Conservation (phyloP, 1,140 invertebrate genomes). For the Maniola jurtina region DNA sequence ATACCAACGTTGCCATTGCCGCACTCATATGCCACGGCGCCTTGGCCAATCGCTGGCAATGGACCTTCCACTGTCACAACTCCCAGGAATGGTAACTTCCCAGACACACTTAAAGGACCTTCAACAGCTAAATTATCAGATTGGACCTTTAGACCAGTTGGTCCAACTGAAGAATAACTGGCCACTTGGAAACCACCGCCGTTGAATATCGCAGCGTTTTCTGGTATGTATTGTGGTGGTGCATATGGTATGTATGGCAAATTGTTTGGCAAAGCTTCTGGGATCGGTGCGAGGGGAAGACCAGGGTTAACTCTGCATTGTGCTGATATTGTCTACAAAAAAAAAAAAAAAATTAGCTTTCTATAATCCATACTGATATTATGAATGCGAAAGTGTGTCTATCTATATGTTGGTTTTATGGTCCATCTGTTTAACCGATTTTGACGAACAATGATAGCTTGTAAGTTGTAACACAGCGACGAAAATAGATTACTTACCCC, state of each 20-base stretch:
- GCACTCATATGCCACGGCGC: constrained; percentile 39
- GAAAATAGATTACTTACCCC: no score
- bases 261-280: neutral
- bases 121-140: constrained; percentile 40
- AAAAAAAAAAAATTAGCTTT: neutral
- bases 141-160: constrained; percentile 34
- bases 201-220: constrained; percentile 10
- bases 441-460: no score
- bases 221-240: neutral
- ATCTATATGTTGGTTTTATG: no score
- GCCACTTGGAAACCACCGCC: constrained; percentile 30
- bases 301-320: neutral
- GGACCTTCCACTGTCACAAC: constrained; percentile 46
- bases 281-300: neutral
- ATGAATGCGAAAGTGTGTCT: no score
- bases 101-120: constrained; percentile 37
- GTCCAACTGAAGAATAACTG: constrained; percentile 32
- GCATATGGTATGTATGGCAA: neutral
- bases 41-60: constrained; percentile 37
- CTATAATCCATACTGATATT: neutral
- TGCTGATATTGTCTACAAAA: constrained; percentile 1
- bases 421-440: no score
- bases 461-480: no score
- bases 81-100: constrained; percentile 48
- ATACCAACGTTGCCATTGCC: constrained; percentile 43